Base-by-base conservation (phyloP, 2,888 invertebrate species). In the Yponomeuta plumbellus region DNA sequence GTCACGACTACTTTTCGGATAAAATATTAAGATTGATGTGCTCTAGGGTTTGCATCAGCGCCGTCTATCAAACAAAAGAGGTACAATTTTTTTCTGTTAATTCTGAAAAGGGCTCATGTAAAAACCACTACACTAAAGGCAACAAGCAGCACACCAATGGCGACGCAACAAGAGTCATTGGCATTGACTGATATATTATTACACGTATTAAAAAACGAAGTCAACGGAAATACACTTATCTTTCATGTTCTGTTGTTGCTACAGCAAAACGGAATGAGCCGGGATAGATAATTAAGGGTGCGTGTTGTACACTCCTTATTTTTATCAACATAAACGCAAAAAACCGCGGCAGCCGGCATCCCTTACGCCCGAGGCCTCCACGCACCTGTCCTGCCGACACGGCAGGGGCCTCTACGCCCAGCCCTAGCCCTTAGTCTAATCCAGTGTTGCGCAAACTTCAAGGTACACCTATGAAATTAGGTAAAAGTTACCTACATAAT, bases 211-310 rank as follows among this genome's bases (percentile, higher is more conserved):
- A 6, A 52, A 52, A 52, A 52, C 44, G 44, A 52, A 52, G 44
- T 1, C 44, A 52, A 17, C 44, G 44, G 44, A 52, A 52, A 52
- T 17, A 52, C 44, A 52, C 44, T 52, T 52, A 52, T 52, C 44
- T 52, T 52, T 52, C 44, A 17, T 52, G 44, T 52, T 17, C 44
- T 52, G 67, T 70, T 70, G 65, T 71, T 70, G 74, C 75, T 75
- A 77, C 78, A 75, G 64, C 75, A 74, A 75, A 73, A 72, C 72
- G 74, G 73, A 74, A 52, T 52, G 44, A 52, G 44, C 17, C 13
- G 44, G 44, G 44, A 52, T 52, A 17, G 44, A 52, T 64, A 64
- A 64, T 64, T 40, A 52, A 64, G 13, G 52, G 64, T 64, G 20
- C 64, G 64, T 64, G 64, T 44, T n/a, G 34, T 39, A 44, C 40